Base-by-base conservation (phyloP, 2,113 vertebrate species). In the Petrocephalus zakoni region DNA sequence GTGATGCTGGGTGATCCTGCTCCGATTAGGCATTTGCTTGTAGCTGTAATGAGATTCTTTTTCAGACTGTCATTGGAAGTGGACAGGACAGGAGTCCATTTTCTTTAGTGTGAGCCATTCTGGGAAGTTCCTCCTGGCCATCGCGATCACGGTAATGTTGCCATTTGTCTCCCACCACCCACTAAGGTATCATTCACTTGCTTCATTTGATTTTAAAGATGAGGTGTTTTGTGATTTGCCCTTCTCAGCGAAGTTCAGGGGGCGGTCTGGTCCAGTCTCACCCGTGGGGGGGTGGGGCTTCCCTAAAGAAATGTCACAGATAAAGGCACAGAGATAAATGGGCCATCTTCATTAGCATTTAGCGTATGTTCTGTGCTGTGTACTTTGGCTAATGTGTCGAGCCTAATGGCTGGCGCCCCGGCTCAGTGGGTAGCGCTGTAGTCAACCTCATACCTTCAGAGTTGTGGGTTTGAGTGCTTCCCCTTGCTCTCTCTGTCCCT, bases 1-100 rank as follows among this genome's bases (percentile, higher is more conserved):
- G 42, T 42, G 42, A 42, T 42, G 42, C 42, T 42, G 3, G 42
- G 42, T 42, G 42, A 42, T 49, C 22, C 13, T 19, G 52, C 84
- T 10, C 52, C 34, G 49, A 49, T 86, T 25, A 29, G 4, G 29
- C 25, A 55, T 13, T 55, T 17, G n/a, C 52, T 56, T 11, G 2
- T 86, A 25, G 25, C 52, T 55, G n/a, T 86, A 86, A 56, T 86
- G 52, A 85, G 52, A 55, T 56, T 85, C 47, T n/a, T n/a, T 29
- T 47, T 9, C 46, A 49, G 22, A 84, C 13, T 6, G 8, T 51
- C 82, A 52, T 13, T 84, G 42, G n/a, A 25, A 75, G 34, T 29
- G 9, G 11, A 29, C n/a, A n/a, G 25, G 25, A 29, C 10, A 29
- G 11, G 25, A 68, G 64, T 72, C 25, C 64, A 72, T 72, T 72